phyloP scores from a whole-genome alignment of 1,140 invertebrate genomes.

The Neodiprion fabricii region DNA sequence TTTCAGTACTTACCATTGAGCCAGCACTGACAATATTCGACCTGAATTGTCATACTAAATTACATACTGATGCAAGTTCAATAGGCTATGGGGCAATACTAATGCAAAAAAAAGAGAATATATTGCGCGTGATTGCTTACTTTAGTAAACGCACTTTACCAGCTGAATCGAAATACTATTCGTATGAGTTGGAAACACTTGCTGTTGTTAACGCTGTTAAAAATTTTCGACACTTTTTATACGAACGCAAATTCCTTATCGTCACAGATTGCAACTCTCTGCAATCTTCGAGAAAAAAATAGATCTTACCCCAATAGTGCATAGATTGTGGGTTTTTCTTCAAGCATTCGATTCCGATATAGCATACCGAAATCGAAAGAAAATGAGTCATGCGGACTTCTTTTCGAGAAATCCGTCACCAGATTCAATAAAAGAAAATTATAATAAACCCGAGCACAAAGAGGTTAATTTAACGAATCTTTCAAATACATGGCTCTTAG shows the following conservation, averaged over 20 bases:
- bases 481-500: no score
- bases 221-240: no score
- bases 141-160: conserved; percentile 32
- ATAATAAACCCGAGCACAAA: no score
- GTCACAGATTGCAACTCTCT: no score
- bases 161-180: conserved; percentile 35
- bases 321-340: conserved; percentile 47
- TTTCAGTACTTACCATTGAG: conserved; percentile 26
- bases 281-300: conserved; percentile 31
- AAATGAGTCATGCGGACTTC: conserved; percentile 26
- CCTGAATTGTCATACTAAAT: conserved; percentile 37
- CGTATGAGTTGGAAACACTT: no score
- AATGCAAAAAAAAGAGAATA: conserved; percentile 32
- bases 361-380: conserved; percentile 21
- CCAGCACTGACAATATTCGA: conserved; percentile 49
- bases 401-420: no score
- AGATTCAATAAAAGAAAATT: no score
- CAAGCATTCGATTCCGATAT: conserved; percentile 40
- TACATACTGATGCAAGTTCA: conserved; percentile 38
- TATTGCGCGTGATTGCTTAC: conserved; percentile 35
- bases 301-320: conserved; percentile 43
- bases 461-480: no score
- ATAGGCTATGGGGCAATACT: conserved; percentile 30
- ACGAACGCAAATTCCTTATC: no score
- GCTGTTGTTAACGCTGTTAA: no score